Base-by-base conservation (phyloP, 2,113 vertebrate species). In the Lagopus leucura region DNA sequence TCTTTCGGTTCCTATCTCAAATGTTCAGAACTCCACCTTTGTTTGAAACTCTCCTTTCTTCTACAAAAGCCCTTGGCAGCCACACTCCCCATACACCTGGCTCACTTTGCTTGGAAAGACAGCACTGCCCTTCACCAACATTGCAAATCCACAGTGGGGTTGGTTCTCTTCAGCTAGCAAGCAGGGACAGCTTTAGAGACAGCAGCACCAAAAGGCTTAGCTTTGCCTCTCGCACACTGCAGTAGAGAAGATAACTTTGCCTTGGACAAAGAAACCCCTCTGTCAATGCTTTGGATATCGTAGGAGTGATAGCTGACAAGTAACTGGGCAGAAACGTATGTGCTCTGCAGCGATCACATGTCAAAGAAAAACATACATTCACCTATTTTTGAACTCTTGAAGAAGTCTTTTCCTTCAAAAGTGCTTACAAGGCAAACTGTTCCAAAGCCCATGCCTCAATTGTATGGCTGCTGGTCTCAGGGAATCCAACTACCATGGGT, bases 1-100 rank as follows among this genome's bases (percentile, higher is more conserved):
- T 88, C 90, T 91, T 96, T 92, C 89, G 83, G 65, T 54, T 72
- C 55, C 30, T 82, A 88, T 65, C 76, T 85, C 65, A 83, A 92
- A 84, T 71, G 83, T 85, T 91, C 82, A 69, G 70, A 94, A 84
- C 86, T 86, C 85, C 90, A 84, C 19, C 43, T 81, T 43, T 43
- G 52, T 82, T 21, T 27, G 54, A 77, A 94, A 91, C 52, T 48
- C 57, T 65, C 67, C 47, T 81, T 67, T 80, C 73, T 79, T 70
- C 55, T 75, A 40, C 40, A 88, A 47, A 86, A 57, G 60, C 57
- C 38, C 50, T 67, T 71, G 60, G 67, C 47, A 75, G 74, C 61
- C 52, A 57, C 48, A 8, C 19, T 34, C 43, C 75, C 52, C 55
- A 36, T 50, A 71, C 4, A 21, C 1, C 0, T 38, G 66, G 70